Evolutionary conservation across 2,888 invertebrate species (phyloP), one percentile per base, ranked within the genome.

Genomic region (Noctua janthe): DNA sequence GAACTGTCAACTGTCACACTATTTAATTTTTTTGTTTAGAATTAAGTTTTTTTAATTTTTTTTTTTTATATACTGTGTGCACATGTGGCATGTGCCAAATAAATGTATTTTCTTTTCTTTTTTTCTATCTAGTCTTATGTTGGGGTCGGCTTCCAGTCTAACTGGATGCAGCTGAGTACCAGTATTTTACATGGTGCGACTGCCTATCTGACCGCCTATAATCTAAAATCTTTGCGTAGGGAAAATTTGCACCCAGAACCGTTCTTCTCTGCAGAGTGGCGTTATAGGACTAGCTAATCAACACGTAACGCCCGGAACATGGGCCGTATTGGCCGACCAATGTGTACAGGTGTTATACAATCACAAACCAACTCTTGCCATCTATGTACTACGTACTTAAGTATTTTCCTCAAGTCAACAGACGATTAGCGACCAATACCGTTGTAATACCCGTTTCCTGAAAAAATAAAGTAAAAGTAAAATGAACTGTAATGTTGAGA

Each of bases 341-440:
- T 84, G 56, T 74, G 76, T 47, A 64, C 71, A 49, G 15, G 62
- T 43, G 15, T 84, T 84, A 76, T n/a, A 81, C 84, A 72, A 81
- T 74, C 76, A 56, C 54, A 69, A 74, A 66, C 72, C 79, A 76
- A 82, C 78, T 70, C 62, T 64, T 76, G 54, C 69, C 64, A 39
- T 66, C 71, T 54, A 62, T 74, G 43, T 79, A 74, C 69, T 70
- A 66, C 70, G 20, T 10, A 47, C 54, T 69, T 73, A 73, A 85
- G 70, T 85, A 54, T 85, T 85, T 82, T 85, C 78, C 78, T 82
- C 74, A 59, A 76, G 82, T 79, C 76, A 79, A 81, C 72, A 81
- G n/a, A 74, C 85, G 56, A 77, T 84, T 81, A 84, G 67, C 29
- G 49, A 71, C 73, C 67, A 76, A 80, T 76, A 84, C 76, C 67